Evolutionary conservation across 2,113 vertebrate species (phyloP).

Genomic region (Halcyon senegalensis): DNA sequence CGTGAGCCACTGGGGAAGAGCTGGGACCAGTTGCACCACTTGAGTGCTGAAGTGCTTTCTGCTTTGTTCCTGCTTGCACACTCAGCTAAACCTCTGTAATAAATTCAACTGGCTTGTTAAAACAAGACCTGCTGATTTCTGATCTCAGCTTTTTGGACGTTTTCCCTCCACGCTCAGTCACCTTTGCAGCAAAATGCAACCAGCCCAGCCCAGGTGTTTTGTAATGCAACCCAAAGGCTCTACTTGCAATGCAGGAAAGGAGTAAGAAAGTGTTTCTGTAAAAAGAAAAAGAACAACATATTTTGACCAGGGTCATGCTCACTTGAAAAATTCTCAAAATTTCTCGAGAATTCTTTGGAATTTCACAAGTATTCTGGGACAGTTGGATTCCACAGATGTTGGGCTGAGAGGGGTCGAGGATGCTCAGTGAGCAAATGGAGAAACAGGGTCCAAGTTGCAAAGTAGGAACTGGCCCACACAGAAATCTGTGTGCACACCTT

Average conservation of each 20-base stretch:
- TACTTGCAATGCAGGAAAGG: neutral
- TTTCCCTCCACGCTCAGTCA: neutral
- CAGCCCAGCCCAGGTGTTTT: neutral
- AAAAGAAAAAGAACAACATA: neutral
- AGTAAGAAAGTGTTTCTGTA: neutral
- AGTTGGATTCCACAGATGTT: neutral
- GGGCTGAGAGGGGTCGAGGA: neutral
- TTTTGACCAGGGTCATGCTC: neutral
- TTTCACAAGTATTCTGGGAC: neutral
- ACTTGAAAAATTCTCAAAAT: neutral
- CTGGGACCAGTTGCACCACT: neutral
- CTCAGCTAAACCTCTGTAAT: constrained; percentile 20
- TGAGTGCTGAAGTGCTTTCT: neutral
- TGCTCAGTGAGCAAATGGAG: neutral
- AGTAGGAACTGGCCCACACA: neutral
- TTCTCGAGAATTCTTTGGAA: neutral
- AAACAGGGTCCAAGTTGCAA: neutral
- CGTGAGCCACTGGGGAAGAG: neutral
- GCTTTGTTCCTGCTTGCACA: neutral
- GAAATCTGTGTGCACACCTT: neutral
- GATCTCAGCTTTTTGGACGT: neutral
- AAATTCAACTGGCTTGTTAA: constrained; percentile 15
- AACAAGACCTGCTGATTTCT: constrained; percentile 33
- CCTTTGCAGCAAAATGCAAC: neutral
- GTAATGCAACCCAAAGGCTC: neutral